Evolutionary conservation across 2,113 vertebrate species (phyloP).

Genomic region (Sylvia atricapilla): DNA sequence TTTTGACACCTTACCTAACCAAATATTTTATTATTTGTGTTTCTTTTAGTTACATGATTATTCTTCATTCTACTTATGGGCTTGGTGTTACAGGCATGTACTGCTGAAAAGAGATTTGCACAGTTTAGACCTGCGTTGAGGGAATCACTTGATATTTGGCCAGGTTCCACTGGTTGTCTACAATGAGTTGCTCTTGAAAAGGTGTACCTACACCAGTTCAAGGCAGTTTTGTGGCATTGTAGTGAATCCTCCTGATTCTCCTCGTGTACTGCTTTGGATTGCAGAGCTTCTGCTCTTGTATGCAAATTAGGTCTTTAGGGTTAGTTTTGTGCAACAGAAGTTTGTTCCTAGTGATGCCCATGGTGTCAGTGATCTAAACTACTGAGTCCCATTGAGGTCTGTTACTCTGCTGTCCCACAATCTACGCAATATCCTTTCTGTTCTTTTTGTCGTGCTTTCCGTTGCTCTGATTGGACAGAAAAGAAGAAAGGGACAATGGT

Average conservation of each 20-base stretch:
- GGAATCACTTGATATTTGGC: not conserved
- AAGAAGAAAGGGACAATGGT: not conserved
- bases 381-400: not conserved
- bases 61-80: not conserved
- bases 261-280: not conserved
- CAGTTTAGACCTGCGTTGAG: not conserved
- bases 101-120: not conserved
- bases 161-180: not conserved
- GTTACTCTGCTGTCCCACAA: not conserved
- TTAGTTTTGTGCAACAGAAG: not conserved
- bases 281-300: not conserved
- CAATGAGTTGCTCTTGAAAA: not conserved
- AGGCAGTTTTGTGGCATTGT: not conserved
- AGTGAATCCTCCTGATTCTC: not conserved
- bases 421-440: not conserved
- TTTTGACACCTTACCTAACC: not conserved
- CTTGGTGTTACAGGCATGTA: not conserved
- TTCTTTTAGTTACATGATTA: not conserved
- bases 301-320: not conserved
- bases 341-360: not conserved
- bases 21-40: not conserved
- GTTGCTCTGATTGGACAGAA: not conserved
- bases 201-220: not conserved
- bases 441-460: not conserved
- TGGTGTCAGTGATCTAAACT: not conserved